Evolutionary conservation across 2,113 vertebrate genomes (phyloP).

Genomic region (Nipponia nippon): DNA sequence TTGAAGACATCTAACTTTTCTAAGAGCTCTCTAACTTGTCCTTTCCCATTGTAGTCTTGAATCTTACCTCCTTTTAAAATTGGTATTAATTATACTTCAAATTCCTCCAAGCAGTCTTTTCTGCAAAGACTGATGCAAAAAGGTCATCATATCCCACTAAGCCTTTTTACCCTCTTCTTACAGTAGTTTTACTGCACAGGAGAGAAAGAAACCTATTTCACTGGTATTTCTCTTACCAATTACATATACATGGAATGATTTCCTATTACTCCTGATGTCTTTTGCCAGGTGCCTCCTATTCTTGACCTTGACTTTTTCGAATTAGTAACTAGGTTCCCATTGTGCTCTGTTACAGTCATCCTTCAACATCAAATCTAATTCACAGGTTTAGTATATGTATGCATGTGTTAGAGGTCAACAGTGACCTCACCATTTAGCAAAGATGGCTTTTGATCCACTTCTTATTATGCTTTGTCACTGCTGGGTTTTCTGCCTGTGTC

Average conservation of each 20-base stretch:
- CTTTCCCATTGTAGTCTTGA: neutral
- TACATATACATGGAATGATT: neutral
- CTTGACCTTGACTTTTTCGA: neutral
- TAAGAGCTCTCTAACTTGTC: neutral
- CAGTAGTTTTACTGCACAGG: neutral
- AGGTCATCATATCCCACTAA: neutral
- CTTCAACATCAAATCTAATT: neutral
- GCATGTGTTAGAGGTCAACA: neutral
- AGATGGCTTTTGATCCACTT: neutral
- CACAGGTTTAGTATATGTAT: neutral
- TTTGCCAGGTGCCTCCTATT: neutral
- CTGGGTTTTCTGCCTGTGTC: neutral
- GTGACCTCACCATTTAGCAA: neutral
- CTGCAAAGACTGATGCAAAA: neutral
- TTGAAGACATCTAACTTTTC: neutral
- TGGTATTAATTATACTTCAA: neutral
- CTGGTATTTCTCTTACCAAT: neutral
- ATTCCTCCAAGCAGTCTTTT: neutral
- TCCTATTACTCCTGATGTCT: neutral
- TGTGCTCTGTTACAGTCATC: neutral
- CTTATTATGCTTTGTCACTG: neutral
- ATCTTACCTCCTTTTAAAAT: neutral
- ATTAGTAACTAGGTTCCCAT: neutral
- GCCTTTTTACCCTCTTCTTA: neutral
- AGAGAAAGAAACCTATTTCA: neutral